Evolutionary conservation across 23 tunicate genomes (phyloP).

Genomic region (Corella eumyota): DNA sequence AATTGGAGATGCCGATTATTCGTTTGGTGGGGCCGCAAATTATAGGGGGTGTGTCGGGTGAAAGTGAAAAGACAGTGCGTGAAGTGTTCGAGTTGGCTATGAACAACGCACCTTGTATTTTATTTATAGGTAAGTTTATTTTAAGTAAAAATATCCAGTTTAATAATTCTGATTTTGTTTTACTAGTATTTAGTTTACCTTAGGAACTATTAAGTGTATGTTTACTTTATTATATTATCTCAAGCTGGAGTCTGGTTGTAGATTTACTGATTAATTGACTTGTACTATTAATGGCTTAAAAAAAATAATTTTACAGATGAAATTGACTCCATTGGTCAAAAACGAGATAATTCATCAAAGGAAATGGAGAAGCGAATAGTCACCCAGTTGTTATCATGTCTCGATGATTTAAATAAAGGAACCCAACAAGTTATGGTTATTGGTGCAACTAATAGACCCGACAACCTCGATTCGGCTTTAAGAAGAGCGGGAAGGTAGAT

Average conservation of each 20-base stretch:
- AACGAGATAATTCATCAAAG: slow-evolving; percentile 63
- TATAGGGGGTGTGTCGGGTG: slow-evolving; percentile 68
- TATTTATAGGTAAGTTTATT: slow-evolving; percentile 54
- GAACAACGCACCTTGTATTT: slow-evolving; percentile 56
- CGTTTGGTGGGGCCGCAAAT: slow-evolving; percentile 64
- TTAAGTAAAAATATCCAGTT: too few species aligned
- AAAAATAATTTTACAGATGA: slow-evolving; percentile 37
- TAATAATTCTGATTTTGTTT: too few species aligned
- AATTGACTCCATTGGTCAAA: slow-evolving; percentile 66
- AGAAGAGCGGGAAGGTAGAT: slow-evolving; percentile 88
- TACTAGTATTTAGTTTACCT: too few species aligned
- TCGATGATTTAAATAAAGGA: slow-evolving; percentile 51
- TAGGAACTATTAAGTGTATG: too few species aligned
- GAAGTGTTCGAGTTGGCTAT: slow-evolving; percentile 64
- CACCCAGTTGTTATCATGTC: slow-evolving; percentile 54
- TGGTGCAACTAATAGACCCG: slow-evolving; percentile 44
- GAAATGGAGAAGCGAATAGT: slow-evolving; percentile 78
- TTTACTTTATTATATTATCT: too few species aligned
- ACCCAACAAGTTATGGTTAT: slow-evolving; percentile 58
- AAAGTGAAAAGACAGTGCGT: slow-evolving; percentile 63
- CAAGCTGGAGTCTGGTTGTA: not conserved
- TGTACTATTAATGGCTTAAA: not conserved
- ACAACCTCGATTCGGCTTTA: slow-evolving; percentile 49
- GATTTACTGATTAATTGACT: not conserved
- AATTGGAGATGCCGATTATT: slow-evolving; percentile 48